Conservation (phyloP, 2,113 vertebrate genomes). For the Etheostoma cragini region DNA sequence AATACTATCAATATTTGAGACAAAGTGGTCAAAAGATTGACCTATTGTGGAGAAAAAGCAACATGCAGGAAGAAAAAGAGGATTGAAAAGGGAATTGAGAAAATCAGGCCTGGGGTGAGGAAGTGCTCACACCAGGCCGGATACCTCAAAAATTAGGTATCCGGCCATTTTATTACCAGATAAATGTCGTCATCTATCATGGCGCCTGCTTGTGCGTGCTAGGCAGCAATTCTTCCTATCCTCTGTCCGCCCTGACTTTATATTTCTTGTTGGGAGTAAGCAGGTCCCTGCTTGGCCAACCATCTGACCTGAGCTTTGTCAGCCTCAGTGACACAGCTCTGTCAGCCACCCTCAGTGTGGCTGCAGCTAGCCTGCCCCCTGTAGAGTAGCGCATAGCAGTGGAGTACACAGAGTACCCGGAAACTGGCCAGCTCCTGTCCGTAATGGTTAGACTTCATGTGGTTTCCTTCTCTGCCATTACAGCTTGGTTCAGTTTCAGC, state of each 20-base stretch:
- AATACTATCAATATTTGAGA: background rate
- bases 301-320: conserved; percentile 33
- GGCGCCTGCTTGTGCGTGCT: conserved; percentile 8
- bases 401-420: conserved; percentile 62
- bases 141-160: conserved; percentile 49
- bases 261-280: conserved; percentile 3
- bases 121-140: too few relatives aligned
- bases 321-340: conserved; percentile 40
- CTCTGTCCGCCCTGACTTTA: conserved; percentile 30
- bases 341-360: conserved; percentile 30
- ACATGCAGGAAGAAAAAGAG: conserved; percentile 26
- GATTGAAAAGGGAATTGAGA: conserved; percentile 22
- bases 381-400: conserved; percentile 37
- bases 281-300: conserved; percentile 14
- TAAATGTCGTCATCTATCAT: conserved; percentile 72
- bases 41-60: background rate
- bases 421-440: conserved; percentile 69
- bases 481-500: conserved; percentile 53
- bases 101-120: conserved; percentile 43
- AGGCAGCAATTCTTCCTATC: conserved; percentile 21
- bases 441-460: conserved; percentile 67
- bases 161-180: conserved; percentile 51
- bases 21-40: background rate
- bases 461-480: conserved; percentile 67
- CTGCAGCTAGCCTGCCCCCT: conserved; percentile 37